These are phyloP conservation scores for Zosterops japonicus DNA, from an alignment of 2,113 vertebrate species.

Conservation along the genomic window DNA sequence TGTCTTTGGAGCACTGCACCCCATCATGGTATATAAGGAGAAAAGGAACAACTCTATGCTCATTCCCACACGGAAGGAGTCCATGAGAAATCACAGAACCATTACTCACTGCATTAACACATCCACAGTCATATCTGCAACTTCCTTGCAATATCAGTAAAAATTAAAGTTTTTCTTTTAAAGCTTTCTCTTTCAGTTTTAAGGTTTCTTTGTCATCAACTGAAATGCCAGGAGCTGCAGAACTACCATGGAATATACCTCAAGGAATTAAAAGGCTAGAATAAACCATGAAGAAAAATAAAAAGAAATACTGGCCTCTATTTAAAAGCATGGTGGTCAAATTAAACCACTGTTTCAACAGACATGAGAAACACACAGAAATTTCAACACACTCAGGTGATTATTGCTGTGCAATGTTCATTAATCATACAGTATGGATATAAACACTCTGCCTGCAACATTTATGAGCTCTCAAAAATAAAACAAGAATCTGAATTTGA, in stretches of 20 bases:
- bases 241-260: neutral
- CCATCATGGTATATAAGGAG: neutral
- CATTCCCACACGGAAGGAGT: neutral
- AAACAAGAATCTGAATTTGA: neutral
- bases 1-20: neutral
- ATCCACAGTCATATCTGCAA: neutral
- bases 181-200: neutral
- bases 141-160: neutral
- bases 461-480: neutral
- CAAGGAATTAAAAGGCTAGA: neutral
- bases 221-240: neutral
- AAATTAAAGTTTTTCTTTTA: neutral
- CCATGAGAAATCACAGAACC: neutral
- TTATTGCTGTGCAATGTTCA: neutral
- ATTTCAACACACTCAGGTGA: neutral
- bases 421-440: neutral
- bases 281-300: neutral
- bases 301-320: neutral
- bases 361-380: neutral
- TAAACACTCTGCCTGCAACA: neutral
- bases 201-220: neutral
- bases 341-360: neutral
- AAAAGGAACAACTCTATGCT: rapidly evolving
- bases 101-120: neutral
- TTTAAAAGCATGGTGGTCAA: neutral